Evolutionary conservation across 2,888 invertebrate genomes (phyloP).

Genomic region (Pollenia amentaria): DNA sequence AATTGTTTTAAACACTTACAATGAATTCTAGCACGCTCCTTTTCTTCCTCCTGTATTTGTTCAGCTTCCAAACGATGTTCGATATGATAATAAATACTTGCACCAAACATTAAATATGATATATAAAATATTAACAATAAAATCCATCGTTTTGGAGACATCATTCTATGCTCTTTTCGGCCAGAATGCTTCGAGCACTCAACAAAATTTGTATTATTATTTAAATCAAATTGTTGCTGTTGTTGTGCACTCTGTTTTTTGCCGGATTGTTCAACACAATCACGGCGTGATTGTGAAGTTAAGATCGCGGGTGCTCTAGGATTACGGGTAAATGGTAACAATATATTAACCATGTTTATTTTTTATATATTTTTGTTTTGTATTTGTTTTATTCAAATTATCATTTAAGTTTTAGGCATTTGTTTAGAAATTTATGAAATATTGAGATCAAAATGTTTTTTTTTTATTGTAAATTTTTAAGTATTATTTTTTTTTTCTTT

Average conservation of each 20-base stretch:
- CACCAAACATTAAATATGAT: conserved; percentile 91
- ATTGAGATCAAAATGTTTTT: neutral
- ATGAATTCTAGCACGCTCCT: conserved; percentile 89
- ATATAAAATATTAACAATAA: conserved; percentile 90
- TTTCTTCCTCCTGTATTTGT: conserved; percentile 86
- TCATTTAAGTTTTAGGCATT: conserved; percentile 41
- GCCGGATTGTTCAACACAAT: conserved; percentile 41
- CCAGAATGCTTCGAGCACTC: conserved; percentile 32
- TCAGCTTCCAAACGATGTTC: conserved; percentile 90
- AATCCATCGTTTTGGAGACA: conserved; percentile 93
- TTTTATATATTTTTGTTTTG: neutral
- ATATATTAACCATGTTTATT: conserved; percentile 59
- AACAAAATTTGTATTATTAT: conserved; percentile 6
- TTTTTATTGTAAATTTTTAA: neutral
- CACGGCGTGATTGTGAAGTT: conserved; percentile 40
- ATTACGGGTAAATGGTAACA: conserved; percentile 45
- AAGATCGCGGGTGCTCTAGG: conserved; percentile 41
- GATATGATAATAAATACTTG: conserved; percentile 93
- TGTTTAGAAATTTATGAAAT: conserved; percentile 42
- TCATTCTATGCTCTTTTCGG: conserved; percentile 80
- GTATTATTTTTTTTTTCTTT: neutral
- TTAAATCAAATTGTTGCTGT: neutral
- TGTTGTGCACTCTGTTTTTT: neutral
- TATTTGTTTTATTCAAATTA: conserved; percentile 4
- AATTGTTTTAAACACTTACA: conserved; percentile 85